Evolutionary conservation across 2,113 vertebrate species (phyloP).

Genomic region (Himantopus leucocephalus): DNA sequence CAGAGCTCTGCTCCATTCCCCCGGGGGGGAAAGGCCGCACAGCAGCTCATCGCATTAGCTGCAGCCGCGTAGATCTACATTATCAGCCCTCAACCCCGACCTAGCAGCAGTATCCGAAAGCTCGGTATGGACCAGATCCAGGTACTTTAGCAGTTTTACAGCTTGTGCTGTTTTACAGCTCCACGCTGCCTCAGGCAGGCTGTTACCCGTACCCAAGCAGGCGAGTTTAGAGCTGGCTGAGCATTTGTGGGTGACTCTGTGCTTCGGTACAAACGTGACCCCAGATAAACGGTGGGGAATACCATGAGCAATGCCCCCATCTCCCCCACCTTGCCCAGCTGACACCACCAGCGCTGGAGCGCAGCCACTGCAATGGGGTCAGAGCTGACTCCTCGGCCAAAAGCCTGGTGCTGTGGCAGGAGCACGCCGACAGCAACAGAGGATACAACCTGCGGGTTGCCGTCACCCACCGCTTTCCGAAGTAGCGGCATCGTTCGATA

Average conservation of each 20-base stretch:
- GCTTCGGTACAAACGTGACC: neutral
- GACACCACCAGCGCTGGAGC: neutral
- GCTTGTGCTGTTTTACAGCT: neutral
- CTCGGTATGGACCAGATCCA: neutral
- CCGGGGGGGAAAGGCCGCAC: neutral
- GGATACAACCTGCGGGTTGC: neutral
- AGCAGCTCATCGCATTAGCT: conserved; percentile 4
- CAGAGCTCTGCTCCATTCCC: neutral
- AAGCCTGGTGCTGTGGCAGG: neutral
- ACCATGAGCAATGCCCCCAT: neutral
- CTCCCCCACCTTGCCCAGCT: neutral
- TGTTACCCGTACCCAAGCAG: neutral
- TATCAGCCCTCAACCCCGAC: neutral
- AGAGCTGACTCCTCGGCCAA: neutral
- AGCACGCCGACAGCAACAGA: neutral
- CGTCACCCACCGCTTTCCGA: neutral
- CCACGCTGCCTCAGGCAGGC: neutral
- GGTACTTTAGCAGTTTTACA: conserved; percentile 11
- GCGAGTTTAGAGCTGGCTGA: neutral
- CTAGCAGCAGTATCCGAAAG: neutral
- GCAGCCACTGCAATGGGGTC: accelerated
- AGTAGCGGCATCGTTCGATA: neutral
- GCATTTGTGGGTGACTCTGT: neutral
- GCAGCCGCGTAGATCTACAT: neutral
- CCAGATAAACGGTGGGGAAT: neutral